phyloP scores from a whole-genome alignment of 1,140 invertebrate species.

The Venustaconcha ellipsiformis region DNA sequence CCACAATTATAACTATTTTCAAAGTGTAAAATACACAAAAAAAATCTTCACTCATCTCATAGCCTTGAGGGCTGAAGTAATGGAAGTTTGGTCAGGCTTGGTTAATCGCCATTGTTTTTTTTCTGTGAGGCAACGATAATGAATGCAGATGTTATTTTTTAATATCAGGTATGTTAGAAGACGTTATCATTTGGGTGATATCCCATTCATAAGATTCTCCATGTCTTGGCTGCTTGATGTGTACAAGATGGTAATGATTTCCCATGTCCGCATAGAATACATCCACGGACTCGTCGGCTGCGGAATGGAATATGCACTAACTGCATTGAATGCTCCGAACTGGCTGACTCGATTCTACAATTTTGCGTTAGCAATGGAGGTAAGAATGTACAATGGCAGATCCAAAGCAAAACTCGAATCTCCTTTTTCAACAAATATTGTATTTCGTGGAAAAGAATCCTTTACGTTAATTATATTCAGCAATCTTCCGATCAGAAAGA shows the following conservation, averaged over 20 bases:
- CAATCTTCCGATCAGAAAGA: too few relatives aligned
- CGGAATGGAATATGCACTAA: constrained; percentile 15
- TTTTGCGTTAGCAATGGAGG: neutral
- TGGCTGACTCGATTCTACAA: constrained; percentile 11
- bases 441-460: too few relatives aligned
- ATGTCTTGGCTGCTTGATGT: constrained; percentile 19
- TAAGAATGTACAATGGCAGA: too few relatives aligned
- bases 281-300: constrained; percentile 25
- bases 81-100: too few relatives aligned
- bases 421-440: too few relatives aligned
- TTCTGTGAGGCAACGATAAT: neutral
- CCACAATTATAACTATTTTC: too few relatives aligned
- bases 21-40: too few relatives aligned
- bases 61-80: too few relatives aligned
- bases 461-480: too few relatives aligned
- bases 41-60: too few relatives aligned
- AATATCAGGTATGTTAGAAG: constrained; percentile 5
- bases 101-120: too few relatives aligned
- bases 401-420: too few relatives aligned
- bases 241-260: neutral
- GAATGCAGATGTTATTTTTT: neutral
- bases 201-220: neutral
- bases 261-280: constrained; percentile 11
- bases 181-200: constrained; percentile 3
- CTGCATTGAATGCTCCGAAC: constrained; percentile 7